Percentiles rank a stretch among this genome's conserved stretches.
Evolutionary conservation across 1,140 invertebrate species (phyloP).

Genomic region (Magallana ariakensis): DNA sequence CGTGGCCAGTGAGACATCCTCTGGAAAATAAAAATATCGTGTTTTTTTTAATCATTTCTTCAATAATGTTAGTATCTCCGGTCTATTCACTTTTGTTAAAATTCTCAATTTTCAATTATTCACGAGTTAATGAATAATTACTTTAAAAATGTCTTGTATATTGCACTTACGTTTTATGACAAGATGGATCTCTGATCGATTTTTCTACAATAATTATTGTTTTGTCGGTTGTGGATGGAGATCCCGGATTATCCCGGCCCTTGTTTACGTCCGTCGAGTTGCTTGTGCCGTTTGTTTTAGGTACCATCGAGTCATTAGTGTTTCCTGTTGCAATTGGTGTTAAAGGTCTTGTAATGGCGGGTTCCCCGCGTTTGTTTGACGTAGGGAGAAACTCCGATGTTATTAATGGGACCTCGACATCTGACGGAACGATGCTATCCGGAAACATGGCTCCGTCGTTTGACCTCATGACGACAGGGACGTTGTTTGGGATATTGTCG

Average conservation of each 20-base stretch:
- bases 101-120: too few species aligned
- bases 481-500: neutral
- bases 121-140: too few species aligned
- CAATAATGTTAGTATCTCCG: neutral
- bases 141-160: neutral
- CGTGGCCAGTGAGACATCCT: constrained; percentile 41
- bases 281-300: neutral
- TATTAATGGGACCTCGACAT: constrained; percentile 2
- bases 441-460: neutral
- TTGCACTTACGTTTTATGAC: constrained; percentile 45
- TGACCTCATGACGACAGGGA: neutral
- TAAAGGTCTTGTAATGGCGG: neutral
- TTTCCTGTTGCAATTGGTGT: neutral
- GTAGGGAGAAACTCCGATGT: constrained; percentile 36
- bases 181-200: neutral
- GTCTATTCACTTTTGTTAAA: neutral
- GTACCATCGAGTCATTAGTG: neutral
- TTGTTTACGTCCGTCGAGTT: neutral
- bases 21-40: constrained; percentile 21
- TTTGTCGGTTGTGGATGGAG: neutral
- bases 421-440: neutral
- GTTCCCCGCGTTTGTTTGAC: constrained; percentile 1
- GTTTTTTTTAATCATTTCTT: neutral
- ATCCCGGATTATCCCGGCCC: neutral
- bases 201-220: neutral